phyloP scores from a whole-genome alignment of 2,113 vertebrate species.

The Actinemys pallida region DNA sequence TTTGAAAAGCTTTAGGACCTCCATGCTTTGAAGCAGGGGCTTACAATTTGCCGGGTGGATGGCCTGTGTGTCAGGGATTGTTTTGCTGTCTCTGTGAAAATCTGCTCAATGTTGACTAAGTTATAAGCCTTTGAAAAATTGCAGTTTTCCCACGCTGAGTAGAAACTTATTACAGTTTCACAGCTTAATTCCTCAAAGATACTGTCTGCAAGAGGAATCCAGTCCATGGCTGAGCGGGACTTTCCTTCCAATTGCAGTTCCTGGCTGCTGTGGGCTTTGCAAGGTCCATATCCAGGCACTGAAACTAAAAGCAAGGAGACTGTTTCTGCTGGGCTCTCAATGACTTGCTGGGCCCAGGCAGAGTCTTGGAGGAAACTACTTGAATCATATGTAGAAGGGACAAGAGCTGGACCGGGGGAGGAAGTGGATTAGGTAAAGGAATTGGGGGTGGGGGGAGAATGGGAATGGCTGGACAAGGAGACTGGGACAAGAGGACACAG shows the following conservation, averaged over 20 bases:
- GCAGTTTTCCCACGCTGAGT: neutral
- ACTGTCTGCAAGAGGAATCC: neutral
- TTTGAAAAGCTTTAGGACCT: neutral
- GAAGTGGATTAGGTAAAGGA: neutral
- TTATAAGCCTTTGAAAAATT: neutral
- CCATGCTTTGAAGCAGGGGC: neutral
- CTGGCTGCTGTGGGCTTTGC: neutral
- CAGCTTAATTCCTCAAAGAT: neutral
- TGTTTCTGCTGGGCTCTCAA: neutral
- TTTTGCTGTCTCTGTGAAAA: slow-evolving; percentile 1
- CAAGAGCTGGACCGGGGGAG: neutral
- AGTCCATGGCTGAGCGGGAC: neutral
- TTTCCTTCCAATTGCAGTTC: neutral
- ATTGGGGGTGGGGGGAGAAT: neutral
- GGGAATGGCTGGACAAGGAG: neutral
- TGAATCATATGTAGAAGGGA: neutral
- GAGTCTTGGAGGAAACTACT: neutral
- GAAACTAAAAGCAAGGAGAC: neutral
- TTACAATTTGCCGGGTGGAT: neutral
- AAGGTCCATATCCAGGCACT: neutral
- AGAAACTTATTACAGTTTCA: neutral
- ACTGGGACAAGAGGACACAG: neutral
- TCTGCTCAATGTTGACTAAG: neutral
- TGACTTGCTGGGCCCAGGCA: neutral
- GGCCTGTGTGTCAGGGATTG: neutral